Evolutionary conservation across 2,888 invertebrate species (phyloP).

Genomic region (Oligia fasciuncula): DNA sequence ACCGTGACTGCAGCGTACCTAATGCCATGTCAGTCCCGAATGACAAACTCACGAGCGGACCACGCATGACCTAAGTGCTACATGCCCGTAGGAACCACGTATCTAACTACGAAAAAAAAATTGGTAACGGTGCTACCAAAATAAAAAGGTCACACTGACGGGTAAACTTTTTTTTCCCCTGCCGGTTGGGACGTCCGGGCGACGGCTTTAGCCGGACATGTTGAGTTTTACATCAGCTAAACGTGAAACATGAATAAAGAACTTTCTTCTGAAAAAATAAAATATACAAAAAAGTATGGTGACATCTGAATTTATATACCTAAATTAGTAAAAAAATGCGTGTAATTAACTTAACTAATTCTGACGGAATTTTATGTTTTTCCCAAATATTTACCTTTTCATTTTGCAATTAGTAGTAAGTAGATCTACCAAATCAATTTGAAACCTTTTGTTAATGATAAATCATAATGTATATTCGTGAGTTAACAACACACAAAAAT

Average conservation of each 20-base stretch:
- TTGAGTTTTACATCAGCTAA: slow-evolving; percentile 29
- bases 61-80: slow-evolving; percentile 16
- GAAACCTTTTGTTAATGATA: too few species aligned
- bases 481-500: background rate
- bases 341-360: background rate
- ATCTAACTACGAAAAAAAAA: slow-evolving; percentile 20
- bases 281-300: background rate
- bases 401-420: background rate
- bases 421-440: background rate
- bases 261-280: slow-evolving; percentile 4
- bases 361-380: background rate
- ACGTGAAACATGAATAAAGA: background rate
- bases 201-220: slow-evolving; percentile 28
- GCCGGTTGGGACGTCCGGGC: slow-evolving; percentile 2
- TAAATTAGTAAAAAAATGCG: background rate
- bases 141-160: slow-evolving; percentile 39
- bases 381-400: background rate
- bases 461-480: background rate
- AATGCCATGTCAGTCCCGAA: slow-evolving; percentile 14
- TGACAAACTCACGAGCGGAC: slow-evolving; percentile 2
- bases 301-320: background rate
- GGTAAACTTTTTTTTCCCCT: slow-evolving; percentile 14
- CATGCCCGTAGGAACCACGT: background rate
- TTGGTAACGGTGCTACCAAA: slow-evolving; percentile 19
- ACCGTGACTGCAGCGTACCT: background rate